These are phyloP conservation scores for Diarsia mendica DNA, from an alignment of 2,888 invertebrate species.

Conservation along the genomic window DNA sequence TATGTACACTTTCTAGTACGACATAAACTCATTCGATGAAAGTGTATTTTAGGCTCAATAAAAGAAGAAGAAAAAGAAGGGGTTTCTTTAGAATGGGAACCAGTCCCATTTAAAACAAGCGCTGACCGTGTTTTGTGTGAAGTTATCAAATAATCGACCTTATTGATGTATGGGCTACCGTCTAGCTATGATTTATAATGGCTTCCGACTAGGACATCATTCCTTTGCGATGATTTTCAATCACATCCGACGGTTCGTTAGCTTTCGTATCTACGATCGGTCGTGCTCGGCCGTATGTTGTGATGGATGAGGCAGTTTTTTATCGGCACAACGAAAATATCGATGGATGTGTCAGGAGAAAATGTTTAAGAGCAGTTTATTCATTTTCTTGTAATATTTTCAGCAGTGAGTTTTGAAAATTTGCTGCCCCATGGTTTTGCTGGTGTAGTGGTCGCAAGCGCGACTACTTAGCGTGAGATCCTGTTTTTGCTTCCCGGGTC, in stretches of 20 bases:
- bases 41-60: too few relatives aligned
- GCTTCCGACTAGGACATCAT: constrained; percentile 89
- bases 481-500: too few relatives aligned
- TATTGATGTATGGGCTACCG: constrained; percentile 89
- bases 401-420: neutral
- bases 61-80: too few relatives aligned
- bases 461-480: too few relatives aligned
- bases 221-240: constrained; percentile 89
- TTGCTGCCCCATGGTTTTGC: too few relatives aligned
- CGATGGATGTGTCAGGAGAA: constrained; percentile 4
- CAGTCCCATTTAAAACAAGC: constrained; percentile 72
- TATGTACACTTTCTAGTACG: neutral
- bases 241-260: constrained; percentile 90
- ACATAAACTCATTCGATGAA: neutral
- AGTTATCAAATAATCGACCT: constrained; percentile 89
- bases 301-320: constrained; percentile 75
- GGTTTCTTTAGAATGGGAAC: too few relatives aligned
- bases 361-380: neutral
- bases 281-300: constrained; percentile 56
- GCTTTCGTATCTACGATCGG: constrained; percentile 83
- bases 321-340: constrained; percentile 43
- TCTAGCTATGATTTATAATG: constrained; percentile 87
- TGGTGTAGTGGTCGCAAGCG: too few relatives aligned
- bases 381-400: neutral
- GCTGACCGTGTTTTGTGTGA: constrained; percentile 80